Base-by-base conservation (phyloP, 1,140 invertebrate species). In the Drosophila rufa region DNA sequence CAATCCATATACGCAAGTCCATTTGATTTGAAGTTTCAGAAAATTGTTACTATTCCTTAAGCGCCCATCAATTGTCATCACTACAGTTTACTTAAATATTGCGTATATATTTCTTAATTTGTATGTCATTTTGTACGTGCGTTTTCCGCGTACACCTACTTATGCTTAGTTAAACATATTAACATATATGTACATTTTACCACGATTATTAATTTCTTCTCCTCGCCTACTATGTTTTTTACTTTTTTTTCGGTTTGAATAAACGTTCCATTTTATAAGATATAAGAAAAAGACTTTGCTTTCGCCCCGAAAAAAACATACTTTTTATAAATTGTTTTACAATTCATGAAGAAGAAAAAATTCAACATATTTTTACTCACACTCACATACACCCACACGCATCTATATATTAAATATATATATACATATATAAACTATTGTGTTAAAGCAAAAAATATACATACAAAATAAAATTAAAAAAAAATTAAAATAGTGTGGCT, bases 351-450 rank as follows among this genome's bases (percentile, higher is more conserved):
- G 56, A 81, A 38, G 55, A 17, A 65, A 62, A 51, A 69, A 71
- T 70, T 47, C 51, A 42, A 59, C 40, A 58, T 42, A 43, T 65
- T 58, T 56, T 42, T 38, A 55, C 55, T 55, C 38, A 71, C 61
- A 56, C 62, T 55, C 46, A 67, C 27, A 61, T 19, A 36, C 45
- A 51, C 47, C 42, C 43, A 40, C 22, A 38, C 66, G 50, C 69
- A 71, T 73, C 66, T 59, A 73, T 70, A 73, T 73, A 70, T 70
- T 43, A 61, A 70, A 53, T 53, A 58, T 57, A 71, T 71, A 70
- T 65, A 64, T 70, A 71, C 68, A 70, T 70, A 73, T 58, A 67
- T 69, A 69, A 71, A 71, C 51, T 71, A 71, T 69, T 71, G 68
- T 70, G 68, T 71, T 71, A 71, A 71, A 66, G 60, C 66, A 69